Percentiles rank a stretch among this genome's conserved stretches.
Conservation (phyloP, 1,140 invertebrate species). For the Drosophila arizonae region DNA sequence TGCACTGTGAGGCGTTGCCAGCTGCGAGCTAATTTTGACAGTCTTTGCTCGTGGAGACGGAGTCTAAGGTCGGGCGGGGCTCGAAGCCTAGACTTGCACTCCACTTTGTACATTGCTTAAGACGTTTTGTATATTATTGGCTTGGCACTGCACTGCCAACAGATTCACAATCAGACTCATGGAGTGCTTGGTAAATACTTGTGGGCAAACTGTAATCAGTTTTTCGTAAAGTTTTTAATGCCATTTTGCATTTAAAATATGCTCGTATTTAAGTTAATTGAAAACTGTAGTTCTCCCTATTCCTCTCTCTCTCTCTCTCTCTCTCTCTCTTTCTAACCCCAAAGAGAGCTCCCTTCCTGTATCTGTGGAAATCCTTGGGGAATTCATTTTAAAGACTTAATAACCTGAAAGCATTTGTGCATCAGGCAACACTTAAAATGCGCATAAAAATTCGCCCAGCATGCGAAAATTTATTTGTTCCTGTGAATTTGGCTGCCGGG, state of each 20-base stretch:
- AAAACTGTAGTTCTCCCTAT: conserved; percentile 3
- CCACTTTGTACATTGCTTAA: conserved; percentile 34
- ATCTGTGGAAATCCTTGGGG: not conserved
- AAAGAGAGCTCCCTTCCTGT: not conserved
- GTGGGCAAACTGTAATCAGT: conserved; percentile 61
- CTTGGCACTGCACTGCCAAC: conserved; percentile 33
- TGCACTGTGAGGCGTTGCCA: conserved; percentile 69
- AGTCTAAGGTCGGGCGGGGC: conserved; percentile 3
- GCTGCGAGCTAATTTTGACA: conserved; percentile 65
- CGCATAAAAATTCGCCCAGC: conserved; percentile 47
- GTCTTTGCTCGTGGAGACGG: conserved; percentile 22
- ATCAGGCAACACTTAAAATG: conserved; percentile 48
- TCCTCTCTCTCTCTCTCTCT: not conserved
- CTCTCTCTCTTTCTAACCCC: not conserved
- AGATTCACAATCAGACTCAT: conserved; percentile 52
- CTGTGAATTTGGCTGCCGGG: conserved; percentile 38
- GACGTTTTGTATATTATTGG: conserved; percentile 62
- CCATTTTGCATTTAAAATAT: conserved; percentile 59
- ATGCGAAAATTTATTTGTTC: conserved; percentile 67
- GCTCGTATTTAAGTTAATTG: conserved; percentile 44
- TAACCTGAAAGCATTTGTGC: conserved; percentile 27
- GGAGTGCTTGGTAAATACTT: conserved; percentile 66
- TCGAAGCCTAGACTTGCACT: conserved; percentile 7
- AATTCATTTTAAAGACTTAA: conserved; percentile 14
- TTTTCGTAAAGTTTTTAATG: conserved; percentile 68